Evolutionary conservation across 2,113 vertebrate species (phyloP).

Genomic region (Bubo scandiacus): DNA sequence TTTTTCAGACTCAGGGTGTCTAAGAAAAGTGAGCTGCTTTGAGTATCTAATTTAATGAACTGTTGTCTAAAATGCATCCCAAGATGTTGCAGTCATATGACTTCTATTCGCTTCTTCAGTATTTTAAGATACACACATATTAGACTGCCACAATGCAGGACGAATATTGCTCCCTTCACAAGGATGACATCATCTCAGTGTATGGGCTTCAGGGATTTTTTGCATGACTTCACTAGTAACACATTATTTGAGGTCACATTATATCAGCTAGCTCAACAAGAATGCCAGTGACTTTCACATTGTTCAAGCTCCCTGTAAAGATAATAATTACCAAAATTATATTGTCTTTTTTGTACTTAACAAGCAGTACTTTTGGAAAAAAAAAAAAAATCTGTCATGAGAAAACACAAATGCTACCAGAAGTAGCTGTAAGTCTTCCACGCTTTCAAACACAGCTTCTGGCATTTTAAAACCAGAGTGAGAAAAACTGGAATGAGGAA

Average conservation of each 20-base stretch:
- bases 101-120: background rate
- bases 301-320: slow-evolving; percentile 21
- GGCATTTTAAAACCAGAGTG: background rate
- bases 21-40: background rate
- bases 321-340: slow-evolving; percentile 29
- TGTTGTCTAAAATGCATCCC: background rate
- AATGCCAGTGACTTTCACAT: slow-evolving; percentile 55
- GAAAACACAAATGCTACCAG: background rate
- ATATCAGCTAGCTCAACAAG: slow-evolving; percentile 35
- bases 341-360: slow-evolving; percentile 38
- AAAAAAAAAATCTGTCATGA: background rate
- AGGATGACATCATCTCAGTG: background rate
- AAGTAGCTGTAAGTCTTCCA: background rate
- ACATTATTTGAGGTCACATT: slow-evolving; percentile 53
- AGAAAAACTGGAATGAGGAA: background rate
- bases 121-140: background rate
- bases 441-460: background rate
- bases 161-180: background rate
- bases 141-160: background rate
- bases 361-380: background rate
- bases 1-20: background rate
- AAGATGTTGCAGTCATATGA: background rate
- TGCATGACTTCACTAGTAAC: slow-evolving; percentile 51
- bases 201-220: slow-evolving; percentile 7
- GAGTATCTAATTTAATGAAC: background rate